Base-by-base conservation (phyloP, 2,888 invertebrate species). In the Hypomecis punctinalis region DNA sequence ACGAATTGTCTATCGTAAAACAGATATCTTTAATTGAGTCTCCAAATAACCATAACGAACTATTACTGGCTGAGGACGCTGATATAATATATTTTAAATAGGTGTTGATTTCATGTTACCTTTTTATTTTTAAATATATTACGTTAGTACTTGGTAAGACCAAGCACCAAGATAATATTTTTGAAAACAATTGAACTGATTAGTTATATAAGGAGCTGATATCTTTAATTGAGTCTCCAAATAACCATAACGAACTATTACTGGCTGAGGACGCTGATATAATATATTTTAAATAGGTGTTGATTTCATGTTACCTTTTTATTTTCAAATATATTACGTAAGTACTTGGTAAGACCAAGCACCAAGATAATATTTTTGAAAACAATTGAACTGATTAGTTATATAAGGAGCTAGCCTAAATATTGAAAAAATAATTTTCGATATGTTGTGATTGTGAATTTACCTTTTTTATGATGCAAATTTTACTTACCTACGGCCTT, bases 1-100 rank as follows among this genome's bases (percentile, higher is more conserved):
- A 13, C 46, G 46, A 46, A 46, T 46, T 23, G 46, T 46, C 46
- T 46, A 46, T 46, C 46, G 46, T 46, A 46, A 46, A 46, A 46
- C 46, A 46, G 46, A 46, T 46, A 13, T 46, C 46, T 46, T 46
- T 46, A 46, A 23, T 23, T 8, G 46, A 46, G 9, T 46, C 46
- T 46, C 46, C 46, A 46, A 46, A 46, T 46, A 46, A 46, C 46
- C 46, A 46, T 46, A 46, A 46, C 46, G 46, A 46, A 9, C 46
- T 46, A 46, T 23, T 46, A 7, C 23, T 46, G 23, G 46, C 46
- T 46, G 46, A 46, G 13, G 46, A 46, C 13, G 46, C 46, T 46
- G 46, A 46, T 46, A 23, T 46, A 46, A 46, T 46, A 46, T 46
- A 46, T 23, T 46, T 46, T 23, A 46, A 46, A 46, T n/a, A 45